phyloP scores from a whole-genome alignment of 2,113 vertebrate genomes.

The Zeus faber region DNA sequence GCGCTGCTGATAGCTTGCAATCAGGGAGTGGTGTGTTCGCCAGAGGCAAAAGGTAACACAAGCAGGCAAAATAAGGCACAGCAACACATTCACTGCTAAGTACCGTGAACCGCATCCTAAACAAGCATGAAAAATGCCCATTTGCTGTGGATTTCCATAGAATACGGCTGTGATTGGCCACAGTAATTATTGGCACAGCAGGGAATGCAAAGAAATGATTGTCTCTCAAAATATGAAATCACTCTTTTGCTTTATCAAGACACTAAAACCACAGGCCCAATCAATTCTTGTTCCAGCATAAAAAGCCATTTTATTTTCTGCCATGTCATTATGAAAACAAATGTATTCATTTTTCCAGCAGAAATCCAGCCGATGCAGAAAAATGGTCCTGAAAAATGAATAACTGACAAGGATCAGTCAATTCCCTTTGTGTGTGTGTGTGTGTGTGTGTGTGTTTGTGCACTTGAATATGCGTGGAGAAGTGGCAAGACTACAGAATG shows the following conservation, averaged over 20 bases:
- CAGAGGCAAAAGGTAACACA: slow-evolving; percentile 2
- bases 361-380: slow-evolving; percentile 56
- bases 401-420: slow-evolving; percentile 60
- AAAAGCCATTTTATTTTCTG: slow-evolving; percentile 58
- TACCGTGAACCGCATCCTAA: slow-evolving; percentile 16
- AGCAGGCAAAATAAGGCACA: slow-evolving; percentile 3
- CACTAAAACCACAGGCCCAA: slow-evolving; percentile 43
- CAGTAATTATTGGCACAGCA: slow-evolving; percentile 34
- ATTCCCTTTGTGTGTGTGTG: slow-evolving; percentile 38
- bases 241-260: slow-evolving; percentile 12
- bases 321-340: slow-evolving; percentile 61
- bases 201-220: slow-evolving; percentile 41
- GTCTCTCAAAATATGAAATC: slow-evolving; percentile 13
- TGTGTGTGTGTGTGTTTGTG: slow-evolving; percentile 17
- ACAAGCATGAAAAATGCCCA: slow-evolving; percentile 18
- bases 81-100: background rate
- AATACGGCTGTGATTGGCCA: slow-evolving; percentile 19
- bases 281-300: slow-evolving; percentile 53
- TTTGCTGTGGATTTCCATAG: slow-evolving; percentile 4
- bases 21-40: slow-evolving; percentile 8
- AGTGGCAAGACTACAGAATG: slow-evolving; percentile 23
- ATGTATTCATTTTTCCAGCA: slow-evolving; percentile 46
- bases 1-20: slow-evolving; percentile 9
- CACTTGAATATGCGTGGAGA: background rate
- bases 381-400: slow-evolving; percentile 44